These are phyloP conservation scores for Ganaspis brasiliensis DNA, from an alignment of 2,888 invertebrate genomes.

Conservation along the genomic window DNA sequence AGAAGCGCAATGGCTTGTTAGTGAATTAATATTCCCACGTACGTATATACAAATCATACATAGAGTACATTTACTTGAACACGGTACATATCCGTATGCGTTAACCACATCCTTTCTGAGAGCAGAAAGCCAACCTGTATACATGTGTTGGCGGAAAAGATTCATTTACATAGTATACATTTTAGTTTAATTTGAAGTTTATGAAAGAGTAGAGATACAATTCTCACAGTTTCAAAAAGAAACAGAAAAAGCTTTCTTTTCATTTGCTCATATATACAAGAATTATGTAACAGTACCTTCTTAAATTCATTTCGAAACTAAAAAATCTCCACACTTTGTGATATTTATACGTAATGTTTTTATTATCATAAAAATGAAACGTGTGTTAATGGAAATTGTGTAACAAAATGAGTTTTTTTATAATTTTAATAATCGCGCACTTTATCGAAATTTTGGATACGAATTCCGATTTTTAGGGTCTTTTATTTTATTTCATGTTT, in stretches of 20 bases:
- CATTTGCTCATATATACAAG: slow-evolving; percentile 5
- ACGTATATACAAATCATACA: slow-evolving; percentile 33
- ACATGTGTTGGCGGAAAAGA: slow-evolving; percentile 28
- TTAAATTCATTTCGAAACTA: neutral
- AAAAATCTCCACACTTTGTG: too few relatives aligned
- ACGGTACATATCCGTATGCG: slow-evolving; percentile 8
- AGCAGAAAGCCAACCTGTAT: neutral
- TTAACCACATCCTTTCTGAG: slow-evolving; percentile 33
- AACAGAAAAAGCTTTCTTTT: neutral
- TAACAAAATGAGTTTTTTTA: too few relatives aligned
- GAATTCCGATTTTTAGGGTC: too few relatives aligned
- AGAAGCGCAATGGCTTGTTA: slow-evolving; percentile 41
- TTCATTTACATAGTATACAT: slow-evolving; percentile 29
- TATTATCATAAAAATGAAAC: too few relatives aligned
- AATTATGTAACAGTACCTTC: neutral
- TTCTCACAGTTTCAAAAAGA: neutral
- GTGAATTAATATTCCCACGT: slow-evolving; percentile 39
- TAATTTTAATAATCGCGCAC: too few relatives aligned
- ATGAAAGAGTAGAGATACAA: slow-evolving; percentile 18
- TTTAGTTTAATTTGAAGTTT: slow-evolving; percentile 29
- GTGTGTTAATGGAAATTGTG: too few relatives aligned
- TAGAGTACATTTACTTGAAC: slow-evolving; percentile 13
- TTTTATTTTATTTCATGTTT: too few relatives aligned
- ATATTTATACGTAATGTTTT: too few relatives aligned
- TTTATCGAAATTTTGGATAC: too few relatives aligned